phyloP scores from a whole-genome alignment of 2,888 invertebrate genomes.

The Bombylius major region DNA sequence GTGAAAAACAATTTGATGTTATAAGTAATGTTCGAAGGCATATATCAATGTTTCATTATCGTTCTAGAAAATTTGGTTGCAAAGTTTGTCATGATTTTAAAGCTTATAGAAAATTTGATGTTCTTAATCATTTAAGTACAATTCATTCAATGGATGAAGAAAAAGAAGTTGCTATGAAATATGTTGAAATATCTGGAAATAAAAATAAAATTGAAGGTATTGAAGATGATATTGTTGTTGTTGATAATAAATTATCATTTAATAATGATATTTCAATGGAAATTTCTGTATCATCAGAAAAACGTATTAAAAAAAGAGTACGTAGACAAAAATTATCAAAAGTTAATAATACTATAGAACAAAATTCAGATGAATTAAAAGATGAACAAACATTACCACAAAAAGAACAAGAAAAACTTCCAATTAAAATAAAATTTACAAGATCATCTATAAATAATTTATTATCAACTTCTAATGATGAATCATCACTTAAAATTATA shows the following conservation, averaged over 20 bases:
- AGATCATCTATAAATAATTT: slow-evolving; percentile 17
- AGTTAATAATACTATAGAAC: not conserved
- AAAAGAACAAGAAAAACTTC: slow-evolving; percentile 1
- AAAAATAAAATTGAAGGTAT: slow-evolving; percentile 30
- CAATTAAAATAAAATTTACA: slow-evolving; percentile 18
- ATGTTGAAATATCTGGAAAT: slow-evolving; percentile 28
- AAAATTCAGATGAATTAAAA: not conserved
- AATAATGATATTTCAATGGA: not conserved
- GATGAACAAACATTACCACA: slow-evolving; percentile 1
- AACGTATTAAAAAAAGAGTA: slow-evolving; percentile 11
- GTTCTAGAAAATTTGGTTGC: slow-evolving; percentile 55
- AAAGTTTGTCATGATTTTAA: slow-evolving; percentile 62
- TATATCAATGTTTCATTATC: slow-evolving; percentile 36
- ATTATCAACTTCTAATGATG: slow-evolving; percentile 16
- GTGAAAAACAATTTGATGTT: slow-evolving; percentile 33
- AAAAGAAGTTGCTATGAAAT: slow-evolving; percentile 35
- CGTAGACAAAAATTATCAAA: slow-evolving; percentile 17
- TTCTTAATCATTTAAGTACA: slow-evolving; percentile 50
- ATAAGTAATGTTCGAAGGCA: slow-evolving; percentile 34
- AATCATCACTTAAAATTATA: slow-evolving; percentile 3
- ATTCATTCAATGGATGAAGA: slow-evolving; percentile 48
- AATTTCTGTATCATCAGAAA: not conserved
- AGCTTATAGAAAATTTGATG: slow-evolving; percentile 50
- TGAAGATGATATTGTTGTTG: slow-evolving; percentile 17
- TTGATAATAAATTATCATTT: not conserved